phyloP scores from a whole-genome alignment of 2,113 vertebrate genomes.

The Thalassarche chlororhynchos region DNA sequence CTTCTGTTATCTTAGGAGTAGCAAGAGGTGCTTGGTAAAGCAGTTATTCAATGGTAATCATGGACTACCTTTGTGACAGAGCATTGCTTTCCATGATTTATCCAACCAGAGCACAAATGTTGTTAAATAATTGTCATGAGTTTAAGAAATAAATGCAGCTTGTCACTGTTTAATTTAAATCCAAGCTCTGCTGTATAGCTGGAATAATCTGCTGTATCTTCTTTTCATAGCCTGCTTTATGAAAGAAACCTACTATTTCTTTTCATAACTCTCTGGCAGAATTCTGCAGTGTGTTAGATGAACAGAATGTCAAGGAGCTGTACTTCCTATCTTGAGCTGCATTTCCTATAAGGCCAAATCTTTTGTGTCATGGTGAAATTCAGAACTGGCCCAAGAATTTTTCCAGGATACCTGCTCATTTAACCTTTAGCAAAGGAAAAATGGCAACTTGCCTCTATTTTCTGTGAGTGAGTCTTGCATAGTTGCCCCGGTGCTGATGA shows the following conservation, averaged over 20 bases:
- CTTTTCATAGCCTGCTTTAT: background rate
- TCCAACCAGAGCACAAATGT: slow-evolving; percentile 20
- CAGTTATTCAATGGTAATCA: slow-evolving; percentile 47
- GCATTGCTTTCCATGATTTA: slow-evolving; percentile 35
- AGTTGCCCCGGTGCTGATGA: background rate
- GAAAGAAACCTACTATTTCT: background rate
- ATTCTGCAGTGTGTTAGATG: background rate
- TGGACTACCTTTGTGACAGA: slow-evolving; percentile 27
- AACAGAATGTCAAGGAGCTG: background rate
- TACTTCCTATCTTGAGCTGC: background rate
- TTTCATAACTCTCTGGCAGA: background rate
- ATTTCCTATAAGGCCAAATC: background rate
- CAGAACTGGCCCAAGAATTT: background rate
- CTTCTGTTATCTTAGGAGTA: slow-evolving; percentile 8
- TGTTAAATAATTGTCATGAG: slow-evolving; percentile 17
- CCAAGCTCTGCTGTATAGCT: background rate
- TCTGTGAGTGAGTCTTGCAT: background rate
- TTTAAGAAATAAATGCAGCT: slow-evolving; percentile 34
- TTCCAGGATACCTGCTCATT: background rate
- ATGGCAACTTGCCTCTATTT: background rate
- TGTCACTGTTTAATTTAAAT: slow-evolving; percentile 26
- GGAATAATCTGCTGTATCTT: background rate
- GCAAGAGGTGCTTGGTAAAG: slow-evolving; percentile 42
- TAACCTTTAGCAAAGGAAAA: background rate
- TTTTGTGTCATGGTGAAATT: background rate